Percentiles rank a stretch among this genome's conserved stretches.
Conservation (phyloP, 2,113 vertebrate species). For the Willisornis vidua region DNA sequence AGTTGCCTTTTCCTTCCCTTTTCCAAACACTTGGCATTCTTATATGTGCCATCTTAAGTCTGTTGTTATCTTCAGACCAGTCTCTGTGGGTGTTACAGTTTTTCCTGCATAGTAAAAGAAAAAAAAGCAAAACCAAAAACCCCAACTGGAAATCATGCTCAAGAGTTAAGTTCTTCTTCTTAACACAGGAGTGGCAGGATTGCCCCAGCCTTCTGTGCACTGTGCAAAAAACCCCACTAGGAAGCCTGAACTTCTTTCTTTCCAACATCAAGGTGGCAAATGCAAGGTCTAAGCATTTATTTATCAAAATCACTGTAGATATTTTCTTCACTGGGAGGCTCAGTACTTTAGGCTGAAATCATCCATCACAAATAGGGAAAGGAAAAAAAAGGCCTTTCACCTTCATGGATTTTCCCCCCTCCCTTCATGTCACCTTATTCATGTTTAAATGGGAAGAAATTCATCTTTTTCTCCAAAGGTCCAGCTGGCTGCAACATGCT, state of each 20-base stretch:
- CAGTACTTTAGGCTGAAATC: conserved; percentile 33
- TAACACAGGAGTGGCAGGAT: neutral
- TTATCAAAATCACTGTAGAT: conserved; percentile 50
- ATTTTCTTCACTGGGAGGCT: conserved; percentile 26
- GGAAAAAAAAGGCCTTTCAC: conserved; percentile 16
- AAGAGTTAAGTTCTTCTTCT: neutral
- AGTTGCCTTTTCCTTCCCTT: neutral
- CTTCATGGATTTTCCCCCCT: conserved; percentile 29
- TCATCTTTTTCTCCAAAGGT: conserved; percentile 62
- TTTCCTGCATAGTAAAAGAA: neutral
- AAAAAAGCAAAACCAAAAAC: neutral
- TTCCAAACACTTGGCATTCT: neutral
- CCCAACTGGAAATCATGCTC: neutral
- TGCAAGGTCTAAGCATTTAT: conserved; percentile 53
- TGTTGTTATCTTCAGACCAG: neutral
- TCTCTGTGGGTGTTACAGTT: neutral
- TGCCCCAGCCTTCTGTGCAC: neutral
- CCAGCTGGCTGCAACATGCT: neutral
- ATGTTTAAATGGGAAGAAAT: conserved; percentile 61
- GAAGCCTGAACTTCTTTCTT: neutral
- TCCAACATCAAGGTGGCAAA: neutral
- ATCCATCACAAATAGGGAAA: conserved; percentile 44
- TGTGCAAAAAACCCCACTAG: neutral
- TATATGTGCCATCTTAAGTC: neutral
- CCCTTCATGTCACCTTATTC: conserved; percentile 36